A percentile compares a stretch with the other conserved stretches of the same genome.
Conservation (phyloP, 2,888 invertebrate genomes). For the Molorchus minor region DNA sequence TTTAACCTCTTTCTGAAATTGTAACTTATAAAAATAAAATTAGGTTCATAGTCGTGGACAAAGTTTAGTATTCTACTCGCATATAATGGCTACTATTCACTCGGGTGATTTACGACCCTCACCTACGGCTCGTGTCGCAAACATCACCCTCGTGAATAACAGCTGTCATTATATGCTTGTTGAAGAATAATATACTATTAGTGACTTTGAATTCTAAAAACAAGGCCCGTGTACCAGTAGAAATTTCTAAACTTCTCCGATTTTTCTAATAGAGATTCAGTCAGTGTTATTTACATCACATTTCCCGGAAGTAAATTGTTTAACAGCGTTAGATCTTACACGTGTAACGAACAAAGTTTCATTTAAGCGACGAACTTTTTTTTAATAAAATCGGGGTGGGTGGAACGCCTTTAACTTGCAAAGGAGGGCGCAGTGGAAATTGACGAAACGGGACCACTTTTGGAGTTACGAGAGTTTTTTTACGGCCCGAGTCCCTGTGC, state of each 20-base stretch:
- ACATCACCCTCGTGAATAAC: background rate
- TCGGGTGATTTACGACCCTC: too few relatives aligned
- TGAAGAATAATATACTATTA: background rate
- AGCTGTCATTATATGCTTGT: background rate
- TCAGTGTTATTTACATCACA: slow-evolving; percentile 22
- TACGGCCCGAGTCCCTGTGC: slow-evolving; percentile 8
- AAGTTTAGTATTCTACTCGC: too few relatives aligned
- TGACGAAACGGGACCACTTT: background rate
- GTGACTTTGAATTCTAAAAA: background rate
- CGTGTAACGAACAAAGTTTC: slow-evolving; percentile 21
- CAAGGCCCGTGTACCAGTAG: background rate
- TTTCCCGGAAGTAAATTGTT: slow-evolving; percentile 20
- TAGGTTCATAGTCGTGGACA: too few relatives aligned
- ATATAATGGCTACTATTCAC: too few relatives aligned
- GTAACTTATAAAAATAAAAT: too few relatives aligned
- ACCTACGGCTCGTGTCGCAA: background rate
- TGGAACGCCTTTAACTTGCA: slow-evolving; percentile 17
- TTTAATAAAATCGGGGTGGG: slow-evolving; percentile 22
- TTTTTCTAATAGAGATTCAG: slow-evolving; percentile 6
- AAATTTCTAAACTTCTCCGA: background rate
- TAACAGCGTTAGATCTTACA: slow-evolving; percentile 13
- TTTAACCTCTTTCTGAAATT: too few relatives aligned
- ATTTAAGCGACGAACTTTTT: slow-evolving; percentile 16
- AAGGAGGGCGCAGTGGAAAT: slow-evolving; percentile 3
- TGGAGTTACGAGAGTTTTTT: background rate